A percentile compares a stretch with the other conserved stretches of the same genome.
Conservation (phyloP, 2,797 vertebrate species). For the Pipistrellus pipistrellus region DNA sequence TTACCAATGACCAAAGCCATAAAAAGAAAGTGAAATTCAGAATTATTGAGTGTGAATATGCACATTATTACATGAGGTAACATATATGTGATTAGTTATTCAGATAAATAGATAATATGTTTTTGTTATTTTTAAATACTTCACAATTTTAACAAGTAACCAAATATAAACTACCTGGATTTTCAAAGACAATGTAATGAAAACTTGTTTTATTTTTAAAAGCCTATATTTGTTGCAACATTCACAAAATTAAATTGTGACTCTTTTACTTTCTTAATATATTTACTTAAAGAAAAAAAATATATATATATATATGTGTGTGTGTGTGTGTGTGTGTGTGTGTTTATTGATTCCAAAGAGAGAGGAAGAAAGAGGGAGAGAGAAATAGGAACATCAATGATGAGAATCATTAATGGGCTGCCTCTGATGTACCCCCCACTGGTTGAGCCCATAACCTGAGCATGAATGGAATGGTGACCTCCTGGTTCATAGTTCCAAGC, state of each 20-base stretch:
- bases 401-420: too few species aligned
- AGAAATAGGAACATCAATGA: too few species aligned
- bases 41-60: background rate
- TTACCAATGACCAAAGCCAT: constrained; percentile 8
- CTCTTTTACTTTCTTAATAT: background rate
- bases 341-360: too few species aligned
- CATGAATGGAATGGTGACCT: too few species aligned
- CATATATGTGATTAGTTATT: background rate
- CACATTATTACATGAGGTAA: background rate
- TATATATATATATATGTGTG: too few species aligned
- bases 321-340: too few species aligned
- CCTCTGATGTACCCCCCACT: too few species aligned
- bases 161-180: constrained; percentile 20
- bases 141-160: constrained; percentile 24
- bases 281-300: background rate
- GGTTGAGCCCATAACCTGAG: too few species aligned
- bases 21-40: background rate
- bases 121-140: background rate
- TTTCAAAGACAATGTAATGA: background rate
- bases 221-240: background rate
- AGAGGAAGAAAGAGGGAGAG: too few species aligned
- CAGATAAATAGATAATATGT: background rate
- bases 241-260: background rate
- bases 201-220: background rate
- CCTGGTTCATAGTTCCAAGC: too few species aligned